Evolutionary conservation across 2,113 vertebrate genomes (phyloP).

Genomic region (Caretta caretta): DNA sequence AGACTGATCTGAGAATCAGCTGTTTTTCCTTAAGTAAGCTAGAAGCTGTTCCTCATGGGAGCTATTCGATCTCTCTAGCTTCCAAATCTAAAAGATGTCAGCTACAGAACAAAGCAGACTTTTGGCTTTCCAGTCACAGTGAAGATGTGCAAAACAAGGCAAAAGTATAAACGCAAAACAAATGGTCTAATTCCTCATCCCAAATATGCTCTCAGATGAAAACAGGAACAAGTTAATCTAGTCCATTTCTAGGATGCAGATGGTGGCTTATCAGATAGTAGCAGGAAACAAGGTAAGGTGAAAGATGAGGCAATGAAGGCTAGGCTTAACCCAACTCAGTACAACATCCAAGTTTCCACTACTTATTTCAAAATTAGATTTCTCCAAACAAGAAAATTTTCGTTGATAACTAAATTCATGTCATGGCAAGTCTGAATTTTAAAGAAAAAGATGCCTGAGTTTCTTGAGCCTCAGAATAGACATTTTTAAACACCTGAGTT

Average conservation of each 20-base stretch:
- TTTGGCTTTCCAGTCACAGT: not conserved
- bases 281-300: not conserved
- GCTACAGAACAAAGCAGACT: not conserved
- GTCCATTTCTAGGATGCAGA: not conserved
- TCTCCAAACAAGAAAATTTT: not conserved
- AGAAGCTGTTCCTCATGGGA: not conserved
- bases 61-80: not conserved
- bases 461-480: fast-evolving
- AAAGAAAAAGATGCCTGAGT: not conserved
- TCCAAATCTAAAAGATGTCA: not conserved
- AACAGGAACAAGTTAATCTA: not conserved
- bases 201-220: not conserved
- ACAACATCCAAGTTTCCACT: not conserved
- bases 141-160: conserved; percentile 1
- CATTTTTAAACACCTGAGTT: not conserved
- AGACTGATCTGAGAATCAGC: too few species aligned
- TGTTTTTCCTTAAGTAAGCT: too few species aligned
- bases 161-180: not conserved
- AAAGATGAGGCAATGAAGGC: not conserved
- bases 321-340: not conserved
- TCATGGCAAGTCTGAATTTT: fast-evolving
- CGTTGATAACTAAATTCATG: not conserved
- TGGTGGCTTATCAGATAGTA: not conserved
- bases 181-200: not conserved
- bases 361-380: not conserved